Evolutionary conservation across 2,888 invertebrate species (phyloP), one percentile per base, ranked within the genome.

Genomic region (Acrobasis suavella): DNA sequence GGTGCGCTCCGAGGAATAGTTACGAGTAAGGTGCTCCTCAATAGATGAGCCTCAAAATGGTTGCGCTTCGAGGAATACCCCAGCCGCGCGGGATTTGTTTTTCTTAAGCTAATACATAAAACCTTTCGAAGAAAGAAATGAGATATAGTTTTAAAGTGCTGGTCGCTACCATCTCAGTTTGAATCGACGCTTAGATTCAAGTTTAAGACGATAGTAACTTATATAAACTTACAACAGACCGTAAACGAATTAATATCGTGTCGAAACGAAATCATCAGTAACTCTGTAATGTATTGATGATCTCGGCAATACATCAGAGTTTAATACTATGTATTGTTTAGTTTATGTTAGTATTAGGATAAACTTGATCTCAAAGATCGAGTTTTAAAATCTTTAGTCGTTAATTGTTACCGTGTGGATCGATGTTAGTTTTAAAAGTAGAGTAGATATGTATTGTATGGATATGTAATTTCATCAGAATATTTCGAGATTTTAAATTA

Each of bases 261-360:
- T 42, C 10, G 10, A 46, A 12, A 14, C n/a, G 14, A 14, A 46
- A 14, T 14, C n/a, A 14, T 14, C 46, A 42, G 42, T 46, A 46
- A 46, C 12, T 46, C 12, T 12, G 10, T 42, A 42, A 14, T 3
- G n/a, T 46, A 14, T 3, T 14, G 12, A 14, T 46, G 7, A n/a
- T 46, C 6, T 14, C n/a, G 12, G 7, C 46, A 46, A 32, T 2
- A 46, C n/a, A n/a, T 46, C n/a, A 14, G 14, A n/a, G 46, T 46
- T 14, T 7, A 14, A 46, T 39, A 15, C 22, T 58, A 17, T 51
- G 56, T 58, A 56, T 50, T 46, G 46, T 46, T 46, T 46, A 46
- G 46, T 46, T 46, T 14, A 46, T n/a, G 12, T 46, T 14, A n/a
- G n/a, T n/a, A n/a, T 3, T 2, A 14, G 10, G 46, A 12, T 14